phyloP scores from a whole-genome alignment of 2,888 invertebrate species.

The Steinernema scapterisci region DNA sequence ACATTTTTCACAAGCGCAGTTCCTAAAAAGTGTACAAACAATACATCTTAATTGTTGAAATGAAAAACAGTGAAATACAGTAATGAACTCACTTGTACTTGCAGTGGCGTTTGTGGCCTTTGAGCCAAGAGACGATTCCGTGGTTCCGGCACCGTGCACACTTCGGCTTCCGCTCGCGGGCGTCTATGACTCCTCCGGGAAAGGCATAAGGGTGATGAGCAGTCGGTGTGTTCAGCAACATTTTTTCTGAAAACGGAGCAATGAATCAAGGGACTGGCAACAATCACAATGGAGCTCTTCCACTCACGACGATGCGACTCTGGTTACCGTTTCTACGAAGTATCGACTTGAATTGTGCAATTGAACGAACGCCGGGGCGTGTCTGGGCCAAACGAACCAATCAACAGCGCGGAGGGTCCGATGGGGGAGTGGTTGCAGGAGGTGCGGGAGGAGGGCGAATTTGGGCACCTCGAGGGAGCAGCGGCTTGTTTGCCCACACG shows the following conservation, averaged over 20 bases:
- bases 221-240: constrained; percentile 16
- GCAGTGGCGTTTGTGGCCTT: constrained; percentile 84
- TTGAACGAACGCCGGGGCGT: neutral
- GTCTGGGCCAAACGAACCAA: neutral
- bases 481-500: constrained; percentile 27
- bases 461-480: constrained; percentile 30
- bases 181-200: neutral
- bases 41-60: neutral
- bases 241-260: neutral
- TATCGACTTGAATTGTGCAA: constrained; percentile 30
- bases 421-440: constrained; percentile 8
- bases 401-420: neutral
- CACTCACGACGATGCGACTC: neutral
- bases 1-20: constrained; percentile 95
- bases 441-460: constrained; percentile 15
- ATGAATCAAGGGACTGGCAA: neutral
- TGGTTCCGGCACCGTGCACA: constrained; percentile 81
- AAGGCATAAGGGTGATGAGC: constrained; percentile 13
- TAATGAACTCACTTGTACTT: constrained; percentile 75
- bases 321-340: constrained; percentile 30
- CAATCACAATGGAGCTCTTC: neutral
- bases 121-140: constrained; percentile 91
- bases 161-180: constrained; percentile 38
- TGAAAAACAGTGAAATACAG: constrained; percentile 31
- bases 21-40: constrained; percentile 72